phyloP scores from a whole-genome alignment of 2,113 vertebrate genomes.

The Clarias batrachus region DNA sequence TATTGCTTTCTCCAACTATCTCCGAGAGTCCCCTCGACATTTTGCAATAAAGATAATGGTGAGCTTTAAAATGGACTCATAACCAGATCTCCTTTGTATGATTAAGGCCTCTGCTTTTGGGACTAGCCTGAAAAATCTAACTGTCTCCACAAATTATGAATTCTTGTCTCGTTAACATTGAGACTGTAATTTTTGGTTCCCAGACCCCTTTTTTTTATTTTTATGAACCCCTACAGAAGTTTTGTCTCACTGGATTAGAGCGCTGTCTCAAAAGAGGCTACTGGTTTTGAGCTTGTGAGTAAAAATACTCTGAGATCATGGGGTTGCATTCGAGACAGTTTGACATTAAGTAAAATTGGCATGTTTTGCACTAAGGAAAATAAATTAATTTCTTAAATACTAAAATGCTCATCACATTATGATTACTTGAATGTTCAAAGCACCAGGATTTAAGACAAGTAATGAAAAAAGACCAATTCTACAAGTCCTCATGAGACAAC shows the following conservation, averaged over 20 bases:
- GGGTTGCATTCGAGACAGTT: constrained; percentile 53
- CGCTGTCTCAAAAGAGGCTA: constrained; percentile 45
- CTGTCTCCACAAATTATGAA: not conserved
- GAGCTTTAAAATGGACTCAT: not conserved
- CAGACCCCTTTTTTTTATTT: constrained; percentile 55
- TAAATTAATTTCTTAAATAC: constrained; percentile 54
- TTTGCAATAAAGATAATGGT: not conserved
- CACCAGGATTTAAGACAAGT: not conserved
- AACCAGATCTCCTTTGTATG: not conserved
- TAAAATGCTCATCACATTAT: not conserved
- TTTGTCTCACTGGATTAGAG: constrained; percentile 48
- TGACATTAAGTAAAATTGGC: constrained; percentile 58
- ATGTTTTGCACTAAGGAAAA: constrained; percentile 63
- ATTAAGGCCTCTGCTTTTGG: not conserved
- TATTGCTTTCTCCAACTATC: not conserved
- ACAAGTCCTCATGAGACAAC: constrained; percentile 19
- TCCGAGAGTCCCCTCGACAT: not conserved
- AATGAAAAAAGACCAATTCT: constrained; percentile 15
- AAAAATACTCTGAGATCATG: constrained; percentile 58
- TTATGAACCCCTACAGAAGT: constrained; percentile 63
- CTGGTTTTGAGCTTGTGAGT: constrained; percentile 55
- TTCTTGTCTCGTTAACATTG: not conserved
- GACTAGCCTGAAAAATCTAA: not conserved
- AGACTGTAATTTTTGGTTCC: not conserved
- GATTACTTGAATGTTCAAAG: not conserved